These are phyloP conservation scores for Trogon melanurus DNA, from an alignment of 2,113 vertebrate species.

Conservation along the genomic window DNA sequence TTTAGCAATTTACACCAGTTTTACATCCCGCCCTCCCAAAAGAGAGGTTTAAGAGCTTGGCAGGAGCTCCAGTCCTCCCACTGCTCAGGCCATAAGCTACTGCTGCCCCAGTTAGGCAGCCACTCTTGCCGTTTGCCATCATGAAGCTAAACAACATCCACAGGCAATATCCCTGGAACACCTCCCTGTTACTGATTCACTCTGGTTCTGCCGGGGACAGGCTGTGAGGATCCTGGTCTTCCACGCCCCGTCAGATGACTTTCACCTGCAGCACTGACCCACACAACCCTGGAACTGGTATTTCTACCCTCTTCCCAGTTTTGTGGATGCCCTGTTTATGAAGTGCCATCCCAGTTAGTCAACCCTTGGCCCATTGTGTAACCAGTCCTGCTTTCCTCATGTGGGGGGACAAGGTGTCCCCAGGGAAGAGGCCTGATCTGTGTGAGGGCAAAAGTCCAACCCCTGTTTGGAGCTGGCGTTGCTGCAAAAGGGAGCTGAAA, in stretches of 20 bases:
- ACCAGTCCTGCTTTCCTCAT: not conserved
- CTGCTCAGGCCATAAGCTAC: conserved; percentile 31
- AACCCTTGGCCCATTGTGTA: accelerated
- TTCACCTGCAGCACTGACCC: not conserved
- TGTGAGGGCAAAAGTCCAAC: not conserved
- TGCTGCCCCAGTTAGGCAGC: conserved; percentile 46
- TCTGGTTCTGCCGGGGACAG: accelerated
- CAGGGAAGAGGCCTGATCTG: not conserved
- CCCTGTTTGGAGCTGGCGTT: not conserved
- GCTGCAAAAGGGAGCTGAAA: not conserved
- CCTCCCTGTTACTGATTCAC: not conserved
- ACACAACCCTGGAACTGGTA: not conserved
- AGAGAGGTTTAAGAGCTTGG: not conserved
- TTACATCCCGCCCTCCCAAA: not conserved
- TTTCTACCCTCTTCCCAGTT: not conserved
- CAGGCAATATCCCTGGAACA: not conserved
- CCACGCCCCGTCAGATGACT: accelerated
- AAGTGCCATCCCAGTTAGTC: not conserved
- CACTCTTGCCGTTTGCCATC: not conserved
- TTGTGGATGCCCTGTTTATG: not conserved
- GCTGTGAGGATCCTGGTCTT: not conserved
- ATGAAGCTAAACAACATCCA: not conserved
- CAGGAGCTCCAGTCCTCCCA: conserved; percentile 42
- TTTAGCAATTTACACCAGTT: not conserved
- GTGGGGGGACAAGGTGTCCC: accelerated